Base-by-base conservation (phyloP, 2,888 invertebrate species). In the Eupelmus urozonus region DNA sequence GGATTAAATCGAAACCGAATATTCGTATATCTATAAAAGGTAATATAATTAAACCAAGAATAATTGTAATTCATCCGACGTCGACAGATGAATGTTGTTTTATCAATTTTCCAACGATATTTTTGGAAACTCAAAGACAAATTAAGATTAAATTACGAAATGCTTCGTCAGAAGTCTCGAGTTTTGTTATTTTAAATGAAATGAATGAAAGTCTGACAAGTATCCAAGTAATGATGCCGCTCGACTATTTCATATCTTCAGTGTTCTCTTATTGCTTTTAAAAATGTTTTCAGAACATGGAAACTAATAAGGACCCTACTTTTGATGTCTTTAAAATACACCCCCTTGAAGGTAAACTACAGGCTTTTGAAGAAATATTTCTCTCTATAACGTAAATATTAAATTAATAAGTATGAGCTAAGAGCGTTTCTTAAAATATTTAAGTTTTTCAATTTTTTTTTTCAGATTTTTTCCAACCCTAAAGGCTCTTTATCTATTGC, bases 51-150 rank as follows among this genome's bases (percentile, higher is more conserved):
- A 79, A 82, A 29, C 90, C 91, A 0, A 84, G 84, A 76, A 80
- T 91, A 20, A 80, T 85, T 1, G 82, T 90, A 1, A 83, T 87
- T 45, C 90, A 90, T 83, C 90, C 89, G 0, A 86, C 89, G 40
- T 83, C 86, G 0, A 87, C 86, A 7, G 86, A 86, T 1, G 88
- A 90, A 59, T 88, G 90, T 65, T 89, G 90, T 3, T 82, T 91
- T 23, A 82, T 91, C 0, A 88, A 90, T 80, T 91, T 91, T 81
- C 86, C 90, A 0, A 84, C 84, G 34, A 90, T 90, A 0, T 90
- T 90, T 79, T 85, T 86, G 29, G 90, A 90, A 1, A 87, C 89
- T 0, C 79, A 81, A n/a, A 84, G 84, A 34, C 87, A 85, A 29
- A 87, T 88, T 78, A 88, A 88, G 9, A 80, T 91, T 3, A 81